Base-by-base conservation (phyloP, 2,888 invertebrate genomes). In the Acronicta aceris region DNA sequence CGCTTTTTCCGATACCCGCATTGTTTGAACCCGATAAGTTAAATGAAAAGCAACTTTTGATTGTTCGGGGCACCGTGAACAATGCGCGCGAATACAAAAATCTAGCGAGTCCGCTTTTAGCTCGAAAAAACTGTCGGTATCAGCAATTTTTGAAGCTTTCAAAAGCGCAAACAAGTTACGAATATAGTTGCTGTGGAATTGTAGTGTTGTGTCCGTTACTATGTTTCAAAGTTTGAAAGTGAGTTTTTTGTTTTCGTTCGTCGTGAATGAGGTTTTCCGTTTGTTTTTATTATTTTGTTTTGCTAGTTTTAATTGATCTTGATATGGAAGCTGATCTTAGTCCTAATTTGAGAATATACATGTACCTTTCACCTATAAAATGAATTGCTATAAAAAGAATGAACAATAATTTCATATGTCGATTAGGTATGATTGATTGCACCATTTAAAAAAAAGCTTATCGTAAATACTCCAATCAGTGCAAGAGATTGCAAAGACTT, bases 21-120 rank as follows among this genome's bases (percentile, higher is more conserved):
- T 87, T 84, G 87, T 89, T 87, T 81, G 79, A 65, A 71, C 70
- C 67, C 68, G 78, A 88, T 88, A 89, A 88, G 85, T 89, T 89
- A 86, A 90, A 89, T 88, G 87, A 85, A 89, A 89, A 86, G 85
- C 84, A 88, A 89, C 85, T 90, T 89, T 87, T 87, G 88, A 89
- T 89, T 89, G 89, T 79, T 76, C 76, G 65, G 76, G 69, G 72
- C 64, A 72, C 79, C 76, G 64, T 76, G 74, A 82, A 81, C 81
- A 82, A 79, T 77, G 78, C 33, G 67, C 73, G 12, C 71, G 66
- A 51, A 78, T 60, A 68, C 63, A 69, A 76, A 78, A 68, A 54
- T 33, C 36, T 33, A 51, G 53, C 13, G 50, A 59, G 59, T 47
- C 48, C 47, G 59, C 45, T 70, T 71, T 71, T 47, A 54, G 25